Percentiles rank a stretch among this genome's conserved stretches.
Conservation (phyloP, 2,797 vertebrate species). For the Acridotheres tristis region DNA sequence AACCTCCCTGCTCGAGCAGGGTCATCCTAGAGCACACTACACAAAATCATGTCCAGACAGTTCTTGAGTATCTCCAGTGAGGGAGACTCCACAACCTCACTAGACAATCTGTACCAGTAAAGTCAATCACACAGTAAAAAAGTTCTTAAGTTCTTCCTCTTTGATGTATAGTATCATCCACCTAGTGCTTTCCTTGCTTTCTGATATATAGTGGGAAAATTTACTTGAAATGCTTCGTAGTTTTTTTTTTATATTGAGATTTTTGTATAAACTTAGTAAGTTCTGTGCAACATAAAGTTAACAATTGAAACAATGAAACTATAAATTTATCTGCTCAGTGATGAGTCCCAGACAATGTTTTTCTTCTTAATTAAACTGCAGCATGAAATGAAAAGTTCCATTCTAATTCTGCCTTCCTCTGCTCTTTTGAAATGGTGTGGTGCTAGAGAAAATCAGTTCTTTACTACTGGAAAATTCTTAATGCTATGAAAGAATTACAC, state of each 20-base stretch:
- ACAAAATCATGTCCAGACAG: neutral
- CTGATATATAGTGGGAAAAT: neutral
- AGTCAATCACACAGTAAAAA: neutral
- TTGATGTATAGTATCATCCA: neutral
- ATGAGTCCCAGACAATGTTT: neutral
- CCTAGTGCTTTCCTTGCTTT: neutral
- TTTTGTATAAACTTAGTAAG: neutral
- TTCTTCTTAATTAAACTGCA: neutral
- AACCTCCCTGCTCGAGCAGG: neutral
- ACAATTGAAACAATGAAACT: neutral
- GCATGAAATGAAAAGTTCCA: neutral
- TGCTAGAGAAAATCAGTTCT: neutral
- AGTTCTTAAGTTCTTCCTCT: neutral
- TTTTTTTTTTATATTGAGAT: neutral
- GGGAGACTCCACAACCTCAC: neutral
- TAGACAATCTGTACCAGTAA: neutral
- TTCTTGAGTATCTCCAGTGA: neutral
- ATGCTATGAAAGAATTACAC: neutral
- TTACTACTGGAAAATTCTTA: neutral
- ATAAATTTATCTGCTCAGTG: neutral
- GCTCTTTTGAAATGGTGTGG: neutral
- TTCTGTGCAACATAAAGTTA: neutral
- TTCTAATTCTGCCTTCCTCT: neutral
- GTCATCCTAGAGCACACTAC: neutral
- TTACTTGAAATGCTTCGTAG: neutral